phyloP scores from a whole-genome alignment of 2,797 vertebrate genomes.

The Aulostomus chinensis region DNA sequence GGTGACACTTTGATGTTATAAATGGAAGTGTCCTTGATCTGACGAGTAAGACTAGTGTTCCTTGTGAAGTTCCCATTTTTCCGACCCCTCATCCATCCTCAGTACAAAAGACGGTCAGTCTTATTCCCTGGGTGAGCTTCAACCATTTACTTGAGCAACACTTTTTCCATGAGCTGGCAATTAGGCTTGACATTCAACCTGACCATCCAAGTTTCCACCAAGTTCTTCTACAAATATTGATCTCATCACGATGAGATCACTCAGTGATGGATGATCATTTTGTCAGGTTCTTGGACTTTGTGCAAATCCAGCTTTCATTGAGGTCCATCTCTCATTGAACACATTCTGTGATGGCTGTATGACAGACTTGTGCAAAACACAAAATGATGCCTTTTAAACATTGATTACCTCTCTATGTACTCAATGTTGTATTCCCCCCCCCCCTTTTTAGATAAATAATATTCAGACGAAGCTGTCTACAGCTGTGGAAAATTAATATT shows the following conservation, averaged over 20 bases:
- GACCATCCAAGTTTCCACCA: slow-evolving; percentile 50
- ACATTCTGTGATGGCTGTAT: slow-evolving; percentile 20
- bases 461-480: too few species aligned
- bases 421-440: too few species aligned
- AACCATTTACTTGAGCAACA: slow-evolving; percentile 27
- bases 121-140: slow-evolving; percentile 20
- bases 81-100: slow-evolving; percentile 30
- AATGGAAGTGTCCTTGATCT: slow-evolving; percentile 23
- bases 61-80: slow-evolving; percentile 30
- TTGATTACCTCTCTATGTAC: too few species aligned
- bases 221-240: slow-evolving; percentile 39
- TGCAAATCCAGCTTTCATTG: slow-evolving; percentile 40
- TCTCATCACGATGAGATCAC: slow-evolving; percentile 49
- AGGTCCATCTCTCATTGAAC: too few species aligned
- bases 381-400: slow-evolving; percentile 13
- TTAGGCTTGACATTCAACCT: slow-evolving; percentile 18
- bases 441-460: too few species aligned
- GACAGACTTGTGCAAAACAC: slow-evolving; percentile 37
- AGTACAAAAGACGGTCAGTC: slow-evolving; percentile 12
- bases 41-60: slow-evolving; percentile 41
- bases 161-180: slow-evolving; percentile 57
- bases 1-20: slow-evolving; percentile 40
- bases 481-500: too few species aligned
- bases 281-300: slow-evolving; percentile 20
- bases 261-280: slow-evolving; percentile 45